Conservation (phyloP, 64 coral and sea anemone species). For the Exaiptasia diaphana region DNA sequence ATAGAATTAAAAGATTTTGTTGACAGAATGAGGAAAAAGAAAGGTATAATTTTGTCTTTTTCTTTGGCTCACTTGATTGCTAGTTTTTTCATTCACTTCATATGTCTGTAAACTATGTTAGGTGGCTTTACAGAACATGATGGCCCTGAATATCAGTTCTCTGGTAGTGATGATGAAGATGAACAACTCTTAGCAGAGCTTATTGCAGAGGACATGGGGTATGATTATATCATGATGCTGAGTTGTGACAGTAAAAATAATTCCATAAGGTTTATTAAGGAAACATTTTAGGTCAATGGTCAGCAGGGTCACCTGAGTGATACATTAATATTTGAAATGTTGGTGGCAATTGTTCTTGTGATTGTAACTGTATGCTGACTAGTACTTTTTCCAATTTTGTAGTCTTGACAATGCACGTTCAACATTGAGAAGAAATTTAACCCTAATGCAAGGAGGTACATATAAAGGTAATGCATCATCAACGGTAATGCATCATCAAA, state of each 20-base stretch:
- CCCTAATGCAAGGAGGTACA: slow-evolving; percentile 95
- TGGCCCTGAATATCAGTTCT: slow-evolving; percentile 87
- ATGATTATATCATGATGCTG: neutral
- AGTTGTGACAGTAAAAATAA: neutral
- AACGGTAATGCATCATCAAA: too few relatives aligned
- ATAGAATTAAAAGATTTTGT: slow-evolving; percentile 99
- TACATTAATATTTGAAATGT: neutral
- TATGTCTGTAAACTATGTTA: neutral
- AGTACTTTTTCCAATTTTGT: too few relatives aligned
- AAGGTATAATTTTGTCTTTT: slow-evolving; percentile 37
- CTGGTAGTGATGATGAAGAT: slow-evolving; percentile 97
- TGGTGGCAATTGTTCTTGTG: too few relatives aligned
- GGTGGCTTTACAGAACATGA: slow-evolving; percentile 74
- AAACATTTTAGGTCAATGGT: too few relatives aligned
- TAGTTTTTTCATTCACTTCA: neutral
- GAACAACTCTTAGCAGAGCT: slow-evolving; percentile 84
- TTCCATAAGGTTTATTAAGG: too few relatives aligned
- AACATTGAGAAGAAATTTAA: slow-evolving; percentile 90
- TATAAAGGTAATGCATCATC: slow-evolving; percentile 39
- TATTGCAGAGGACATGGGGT: slow-evolving; percentile 99
- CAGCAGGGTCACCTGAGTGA: too few relatives aligned
- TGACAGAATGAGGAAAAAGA: slow-evolving; percentile 99
- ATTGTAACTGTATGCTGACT: too few relatives aligned
- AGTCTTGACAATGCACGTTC: slow-evolving; percentile 74
- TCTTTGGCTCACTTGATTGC: neutral